Evolutionary conservation across 2,888 invertebrate species (phyloP), one percentile per base, ranked within the genome.

Genomic region (Troilus luridus): DNA sequence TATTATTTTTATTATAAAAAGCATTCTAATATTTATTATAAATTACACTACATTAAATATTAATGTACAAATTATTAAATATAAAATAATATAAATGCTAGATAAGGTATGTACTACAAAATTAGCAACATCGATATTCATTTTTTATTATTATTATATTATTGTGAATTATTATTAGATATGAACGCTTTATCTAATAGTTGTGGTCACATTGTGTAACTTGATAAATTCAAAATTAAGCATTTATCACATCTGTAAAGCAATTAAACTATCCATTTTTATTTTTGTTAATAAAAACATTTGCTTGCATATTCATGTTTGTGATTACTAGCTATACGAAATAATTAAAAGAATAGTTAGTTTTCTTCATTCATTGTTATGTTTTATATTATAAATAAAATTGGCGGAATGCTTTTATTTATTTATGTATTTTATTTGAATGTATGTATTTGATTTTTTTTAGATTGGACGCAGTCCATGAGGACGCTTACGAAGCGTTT

Each of bases 401-500:
- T 41, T 41, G 41, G 41, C 2, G 41, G 5, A 41, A 41, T 5
- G 5, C 5, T 41, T 41, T 41, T 41, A 41, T 41, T 41, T 41
- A 14, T 3, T 27, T 77, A 27, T 72, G 8, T 11, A 41, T 77
- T 41, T 77, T 41, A 14, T 27, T 17, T 14, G 6, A 27, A 77
- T 27, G 14, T 1, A 77, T 56, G 2, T 41, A n/a, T 85, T 85
- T 56, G 0, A 54, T 41, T 58, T 7, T 91, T 91, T 91, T 91
- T 92, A 96, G 96, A 85, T 93, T 99, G 89, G 97, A 97, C 93
- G 98, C 97, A 0, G 95, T 99, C 58, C 97, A 98, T 94, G 96
- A 97, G 0, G 96, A 98, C 94, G 99, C 98, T 0, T 99, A 98
- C 94, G 95, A 96, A 92, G 97, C 97, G 0, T 99, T 98, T 94